Evolutionary conservation across 2,113 vertebrate species (phyloP).

Genomic region (Microtus pennsylvanicus): DNA sequence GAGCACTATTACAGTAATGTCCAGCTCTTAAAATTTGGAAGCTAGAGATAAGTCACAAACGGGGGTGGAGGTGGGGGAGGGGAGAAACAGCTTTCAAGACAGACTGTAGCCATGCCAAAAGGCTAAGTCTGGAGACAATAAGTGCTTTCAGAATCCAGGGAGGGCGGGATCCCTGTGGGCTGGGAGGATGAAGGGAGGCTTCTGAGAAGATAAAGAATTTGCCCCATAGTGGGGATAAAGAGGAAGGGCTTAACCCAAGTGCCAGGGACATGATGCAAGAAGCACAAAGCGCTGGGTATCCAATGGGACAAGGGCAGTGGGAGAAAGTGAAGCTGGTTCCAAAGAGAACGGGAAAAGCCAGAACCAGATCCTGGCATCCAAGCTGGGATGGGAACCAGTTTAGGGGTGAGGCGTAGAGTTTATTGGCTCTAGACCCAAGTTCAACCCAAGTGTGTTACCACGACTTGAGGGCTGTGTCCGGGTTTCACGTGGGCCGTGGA

Average conservation of each 20-base stretch:
- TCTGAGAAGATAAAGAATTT: slow-evolving; percentile 24
- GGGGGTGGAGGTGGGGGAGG: background rate
- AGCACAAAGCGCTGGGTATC: background rate
- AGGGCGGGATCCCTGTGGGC: background rate
- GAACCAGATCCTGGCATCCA: background rate
- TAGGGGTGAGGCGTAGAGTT: background rate
- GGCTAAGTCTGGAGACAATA: background rate
- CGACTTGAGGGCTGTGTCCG: background rate
- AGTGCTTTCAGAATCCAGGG: slow-evolving; percentile 54
- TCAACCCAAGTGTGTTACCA: background rate
- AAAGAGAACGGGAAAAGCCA: background rate
- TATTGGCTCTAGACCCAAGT: background rate
- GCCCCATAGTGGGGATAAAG: background rate
- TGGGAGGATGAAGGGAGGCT: background rate
- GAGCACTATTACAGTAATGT: background rate
- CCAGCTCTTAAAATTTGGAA: background rate
- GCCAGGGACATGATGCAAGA: background rate
- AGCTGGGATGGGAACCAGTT: background rate
- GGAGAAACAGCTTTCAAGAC: background rate
- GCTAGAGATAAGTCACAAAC: slow-evolving; percentile 38
- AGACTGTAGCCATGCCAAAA: background rate
- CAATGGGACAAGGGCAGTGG: accelerated
- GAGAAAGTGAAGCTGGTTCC: background rate
- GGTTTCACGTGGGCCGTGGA: background rate
- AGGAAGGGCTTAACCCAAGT: background rate